phyloP scores from a whole-genome alignment of 2,888 invertebrate genomes.

The Catocala sponsa region DNA sequence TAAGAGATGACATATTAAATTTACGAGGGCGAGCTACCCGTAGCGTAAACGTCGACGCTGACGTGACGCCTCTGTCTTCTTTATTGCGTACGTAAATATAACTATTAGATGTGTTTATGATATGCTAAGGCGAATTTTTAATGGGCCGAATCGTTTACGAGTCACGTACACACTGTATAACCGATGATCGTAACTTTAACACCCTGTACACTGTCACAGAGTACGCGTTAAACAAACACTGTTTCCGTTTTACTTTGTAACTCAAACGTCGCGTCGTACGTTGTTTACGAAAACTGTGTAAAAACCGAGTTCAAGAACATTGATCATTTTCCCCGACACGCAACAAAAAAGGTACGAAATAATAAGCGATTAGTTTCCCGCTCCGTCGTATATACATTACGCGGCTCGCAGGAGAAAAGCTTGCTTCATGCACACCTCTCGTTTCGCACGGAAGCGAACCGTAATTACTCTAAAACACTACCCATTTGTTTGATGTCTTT shows the following conservation, averaged over 20 bases:
- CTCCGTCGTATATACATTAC: constrained; percentile 59
- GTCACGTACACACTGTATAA: constrained; percentile 54
- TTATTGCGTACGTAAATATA: constrained; percentile 83
- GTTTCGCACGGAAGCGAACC: constrained; percentile 84
- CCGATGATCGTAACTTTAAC: constrained; percentile 55
- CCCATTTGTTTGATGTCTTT: constrained; percentile 88
- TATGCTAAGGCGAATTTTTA: constrained; percentile 76
- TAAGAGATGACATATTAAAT: constrained; percentile 87
- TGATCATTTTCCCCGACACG: constrained; percentile 73
- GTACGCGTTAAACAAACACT: constrained; percentile 47
- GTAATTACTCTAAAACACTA: constrained; percentile 88
- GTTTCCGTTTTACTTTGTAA: constrained; percentile 60
- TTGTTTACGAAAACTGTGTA: constrained; percentile 65
- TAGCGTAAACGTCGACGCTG: constrained; percentile 75
- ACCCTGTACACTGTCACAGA: constrained; percentile 47
- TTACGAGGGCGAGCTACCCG: constrained; percentile 82
- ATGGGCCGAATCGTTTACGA: constrained; percentile 68
- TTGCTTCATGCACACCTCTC: constrained; percentile 80
- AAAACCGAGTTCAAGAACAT: constrained; percentile 65
- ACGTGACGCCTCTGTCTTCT: constrained; percentile 82
- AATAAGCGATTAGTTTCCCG: constrained; percentile 77
- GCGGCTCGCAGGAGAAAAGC: constrained; percentile 67
- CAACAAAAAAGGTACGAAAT: constrained; percentile 73
- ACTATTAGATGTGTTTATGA: constrained; percentile 81
- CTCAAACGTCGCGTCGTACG: constrained; percentile 56